A percentile compares a stretch with the other conserved stretches of the same genome.
These are phyloP conservation scores for Caenorhabditis drosophilae DNA, from an alignment of 2,888 invertebrate species.

Conservation along the genomic window DNA sequence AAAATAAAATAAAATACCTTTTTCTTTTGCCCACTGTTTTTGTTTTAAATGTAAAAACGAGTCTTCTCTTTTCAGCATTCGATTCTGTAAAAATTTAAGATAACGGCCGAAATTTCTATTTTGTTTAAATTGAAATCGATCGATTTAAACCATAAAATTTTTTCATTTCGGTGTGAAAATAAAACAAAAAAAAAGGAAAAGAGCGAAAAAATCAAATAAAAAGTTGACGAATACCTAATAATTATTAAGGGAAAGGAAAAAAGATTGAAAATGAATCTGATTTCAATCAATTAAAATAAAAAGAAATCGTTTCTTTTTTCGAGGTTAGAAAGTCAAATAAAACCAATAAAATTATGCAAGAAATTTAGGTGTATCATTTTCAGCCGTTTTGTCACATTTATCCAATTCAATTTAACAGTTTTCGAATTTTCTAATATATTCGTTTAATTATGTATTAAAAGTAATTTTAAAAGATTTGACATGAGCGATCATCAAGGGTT, in stretches of 20 bases:
- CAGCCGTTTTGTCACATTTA: background rate
- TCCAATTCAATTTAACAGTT: background rate
- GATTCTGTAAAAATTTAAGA: background rate
- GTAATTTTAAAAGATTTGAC: background rate
- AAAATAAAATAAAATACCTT: slow-evolving; percentile 11
- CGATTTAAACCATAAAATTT: too few species aligned
- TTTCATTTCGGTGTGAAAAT: too few species aligned
- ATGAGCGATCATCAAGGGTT: background rate
- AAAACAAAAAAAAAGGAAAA: too few species aligned
- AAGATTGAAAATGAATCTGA: background rate
- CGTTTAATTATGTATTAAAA: background rate
- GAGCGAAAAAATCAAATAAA: too few species aligned
- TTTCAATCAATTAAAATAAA: background rate
- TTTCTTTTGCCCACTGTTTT: slow-evolving; percentile 39
- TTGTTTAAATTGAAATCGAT: too few species aligned
- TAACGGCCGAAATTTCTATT: too few species aligned
- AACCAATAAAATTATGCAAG: slow-evolving; percentile 1
- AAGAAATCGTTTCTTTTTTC: background rate
- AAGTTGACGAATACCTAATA: too few species aligned
- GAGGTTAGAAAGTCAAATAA: background rate
- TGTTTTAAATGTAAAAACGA: slow-evolving; percentile 30
- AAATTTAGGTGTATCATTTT: background rate
- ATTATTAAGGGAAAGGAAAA: too few species aligned
- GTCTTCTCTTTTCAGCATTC: background rate
- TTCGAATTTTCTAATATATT: background rate